Conservation (phyloP, 1,140 invertebrate genomes). For the Eumeta japonica region DNA sequence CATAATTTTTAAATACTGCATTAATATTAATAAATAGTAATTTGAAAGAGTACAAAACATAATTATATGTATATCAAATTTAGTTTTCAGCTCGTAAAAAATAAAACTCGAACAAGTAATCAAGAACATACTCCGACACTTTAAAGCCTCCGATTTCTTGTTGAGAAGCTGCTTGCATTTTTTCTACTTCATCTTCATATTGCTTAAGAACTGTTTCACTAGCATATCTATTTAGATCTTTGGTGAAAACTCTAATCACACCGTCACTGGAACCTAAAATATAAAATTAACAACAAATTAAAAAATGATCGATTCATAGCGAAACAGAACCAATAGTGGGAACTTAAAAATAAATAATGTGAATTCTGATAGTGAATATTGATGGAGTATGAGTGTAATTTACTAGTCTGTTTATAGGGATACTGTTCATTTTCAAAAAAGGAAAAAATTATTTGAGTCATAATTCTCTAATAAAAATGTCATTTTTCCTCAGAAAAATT, state of each 20-base stretch:
- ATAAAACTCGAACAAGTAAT: slow-evolving; percentile 5
- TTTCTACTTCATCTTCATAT: slow-evolving; percentile 71
- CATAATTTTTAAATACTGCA: too few relatives aligned
- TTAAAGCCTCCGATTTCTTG: slow-evolving; percentile 81
- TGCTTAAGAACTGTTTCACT: slow-evolving; percentile 59
- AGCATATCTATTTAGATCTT: slow-evolving; percentile 67
- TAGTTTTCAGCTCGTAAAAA: slow-evolving; percentile 6
- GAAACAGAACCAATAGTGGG: background rate
- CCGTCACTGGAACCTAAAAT: slow-evolving; percentile 74
- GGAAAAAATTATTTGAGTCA: too few relatives aligned
- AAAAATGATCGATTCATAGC: too few relatives aligned
- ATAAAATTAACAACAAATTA: slow-evolving; percentile 2
- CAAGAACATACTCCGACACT: slow-evolving; percentile 67
- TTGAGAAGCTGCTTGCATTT: slow-evolving; percentile 58
- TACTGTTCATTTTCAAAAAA: too few relatives aligned
- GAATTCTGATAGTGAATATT: background rate
- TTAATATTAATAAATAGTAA: background rate
- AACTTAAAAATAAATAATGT: background rate
- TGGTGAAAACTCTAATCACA: slow-evolving; percentile 80
- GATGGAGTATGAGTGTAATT: background rate
- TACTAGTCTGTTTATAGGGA: too few relatives aligned
- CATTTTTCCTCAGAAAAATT: too few relatives aligned
- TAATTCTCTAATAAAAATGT: too few relatives aligned
- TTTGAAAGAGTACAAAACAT: background rate
- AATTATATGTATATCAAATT: background rate